These are phyloP conservation scores for Agelaius tricolor DNA, from an alignment of 2,113 vertebrate genomes.

Conservation along the genomic window DNA sequence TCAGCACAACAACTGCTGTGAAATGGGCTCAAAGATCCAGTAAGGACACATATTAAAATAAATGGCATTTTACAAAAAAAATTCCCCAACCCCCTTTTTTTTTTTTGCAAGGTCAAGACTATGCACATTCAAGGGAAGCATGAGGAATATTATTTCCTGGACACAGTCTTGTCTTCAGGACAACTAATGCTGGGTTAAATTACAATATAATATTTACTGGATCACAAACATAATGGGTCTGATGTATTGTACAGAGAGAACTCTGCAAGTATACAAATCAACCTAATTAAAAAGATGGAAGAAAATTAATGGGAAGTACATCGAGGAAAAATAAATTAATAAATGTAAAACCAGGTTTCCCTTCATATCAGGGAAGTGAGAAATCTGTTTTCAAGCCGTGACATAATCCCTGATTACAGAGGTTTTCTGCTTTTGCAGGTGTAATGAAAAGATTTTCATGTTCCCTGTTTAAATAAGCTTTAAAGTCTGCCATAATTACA, in stretches of 20 bases:
- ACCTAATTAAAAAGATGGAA: not conserved
- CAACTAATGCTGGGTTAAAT: not conserved
- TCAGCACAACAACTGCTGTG: not conserved
- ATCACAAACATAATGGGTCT: not conserved
- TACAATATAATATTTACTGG: not conserved
- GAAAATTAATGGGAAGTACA: not conserved
- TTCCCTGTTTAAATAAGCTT: slow-evolving; percentile 38
- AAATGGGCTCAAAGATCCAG: not conserved
- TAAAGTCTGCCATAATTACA: slow-evolving; percentile 50
- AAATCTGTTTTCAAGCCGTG: slow-evolving; percentile 8
- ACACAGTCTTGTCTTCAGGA: not conserved
- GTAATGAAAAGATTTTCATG: slow-evolving; percentile 38
- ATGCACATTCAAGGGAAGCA: not conserved
- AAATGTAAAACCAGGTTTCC: not conserved
- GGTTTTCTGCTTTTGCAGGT: slow-evolving; percentile 49
- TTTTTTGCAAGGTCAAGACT: not conserved
- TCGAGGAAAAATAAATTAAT: not conserved
- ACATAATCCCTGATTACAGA: slow-evolving; percentile 20
- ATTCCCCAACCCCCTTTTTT: not conserved
- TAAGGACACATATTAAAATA: not conserved
- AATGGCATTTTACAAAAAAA: not conserved
- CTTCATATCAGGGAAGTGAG: not conserved
- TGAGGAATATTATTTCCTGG: not conserved
- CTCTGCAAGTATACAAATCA: not conserved
- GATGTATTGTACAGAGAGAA: not conserved